Evolutionary conservation across 2,888 invertebrate genomes (phyloP).

Genomic region (Tinea semifulvella): DNA sequence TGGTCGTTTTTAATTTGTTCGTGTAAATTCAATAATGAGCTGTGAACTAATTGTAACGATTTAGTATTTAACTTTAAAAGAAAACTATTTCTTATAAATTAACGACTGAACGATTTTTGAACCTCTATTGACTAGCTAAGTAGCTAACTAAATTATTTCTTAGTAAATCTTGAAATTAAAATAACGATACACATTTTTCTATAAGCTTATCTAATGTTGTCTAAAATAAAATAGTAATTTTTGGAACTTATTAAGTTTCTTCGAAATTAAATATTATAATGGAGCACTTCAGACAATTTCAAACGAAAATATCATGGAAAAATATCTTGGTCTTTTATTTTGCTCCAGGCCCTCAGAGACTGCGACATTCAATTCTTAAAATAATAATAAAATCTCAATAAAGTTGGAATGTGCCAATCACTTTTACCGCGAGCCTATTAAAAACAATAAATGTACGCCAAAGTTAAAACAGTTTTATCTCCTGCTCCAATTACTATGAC

Average conservation of each 20-base stretch:
- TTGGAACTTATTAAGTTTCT: neutral
- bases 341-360: neutral
- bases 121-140: conserved; percentile 27
- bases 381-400: neutral
- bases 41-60: conserved; percentile 35
- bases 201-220: neutral
- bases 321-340: neutral
- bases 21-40: conserved; percentile 27
- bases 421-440: too few relatives aligned
- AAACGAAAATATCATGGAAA: neutral
- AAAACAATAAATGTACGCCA: too few relatives aligned
- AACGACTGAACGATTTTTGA: conserved; percentile 57
- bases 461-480: too few relatives aligned
- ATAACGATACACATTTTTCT: neutral
- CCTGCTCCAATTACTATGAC: too few relatives aligned
- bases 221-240: neutral
- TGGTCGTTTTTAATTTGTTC: too few relatives aligned
- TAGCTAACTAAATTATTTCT: neutral
- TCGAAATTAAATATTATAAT: neutral
- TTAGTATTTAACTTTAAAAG: conserved; percentile 23
- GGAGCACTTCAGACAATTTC: conserved; percentile 10
- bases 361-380: neutral
- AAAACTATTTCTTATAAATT: conserved; percentile 48
- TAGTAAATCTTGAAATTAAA: too few relatives aligned
- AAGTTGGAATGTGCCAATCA: too few relatives aligned